These are phyloP conservation scores for Lapara coniferarum DNA, from an alignment of 2,888 invertebrate genomes.

Conservation along the genomic window DNA sequence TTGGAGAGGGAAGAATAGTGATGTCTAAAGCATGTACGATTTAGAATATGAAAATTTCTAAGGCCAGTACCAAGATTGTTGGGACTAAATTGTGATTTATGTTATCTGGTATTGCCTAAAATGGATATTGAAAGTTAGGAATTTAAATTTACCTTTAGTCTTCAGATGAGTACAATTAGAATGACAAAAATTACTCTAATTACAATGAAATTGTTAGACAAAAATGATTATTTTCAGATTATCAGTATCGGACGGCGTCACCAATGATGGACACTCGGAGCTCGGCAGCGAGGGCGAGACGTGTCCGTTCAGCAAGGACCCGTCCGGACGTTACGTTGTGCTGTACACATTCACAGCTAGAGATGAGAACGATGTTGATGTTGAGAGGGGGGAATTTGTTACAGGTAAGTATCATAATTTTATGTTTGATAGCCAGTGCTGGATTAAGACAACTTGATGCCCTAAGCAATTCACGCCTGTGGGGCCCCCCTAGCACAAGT, in stretches of 20 bases:
- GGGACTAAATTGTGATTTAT: not conserved
- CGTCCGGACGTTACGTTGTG: constrained; percentile 95
- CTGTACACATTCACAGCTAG: constrained; percentile 96
- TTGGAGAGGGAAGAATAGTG: no score
- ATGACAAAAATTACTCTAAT: no score
- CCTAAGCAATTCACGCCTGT: no score
- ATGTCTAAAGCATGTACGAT: no score
- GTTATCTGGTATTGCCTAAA: not conserved
- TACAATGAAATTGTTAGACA: no score
- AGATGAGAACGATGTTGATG: constrained; percentile 97
- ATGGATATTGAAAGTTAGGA: no score
- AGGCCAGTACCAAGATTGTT: not conserved
- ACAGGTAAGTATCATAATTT: constrained; percentile 79
- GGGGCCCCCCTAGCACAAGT: no score
- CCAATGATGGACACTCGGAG: constrained; percentile 77
- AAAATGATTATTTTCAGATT: constrained; percentile 47
- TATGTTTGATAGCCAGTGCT: not conserved
- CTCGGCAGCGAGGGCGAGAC: constrained; percentile 84
- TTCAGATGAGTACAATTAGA: no score
- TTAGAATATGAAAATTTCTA: no score
- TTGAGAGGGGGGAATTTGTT: constrained; percentile 97
- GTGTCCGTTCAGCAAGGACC: constrained; percentile 90
- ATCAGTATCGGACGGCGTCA: constrained; percentile 74
- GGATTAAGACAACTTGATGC: no score
- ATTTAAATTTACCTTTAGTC: no score